Conservation (phyloP, 2,113 vertebrate genomes). For the Sceloporus undulatus region DNA sequence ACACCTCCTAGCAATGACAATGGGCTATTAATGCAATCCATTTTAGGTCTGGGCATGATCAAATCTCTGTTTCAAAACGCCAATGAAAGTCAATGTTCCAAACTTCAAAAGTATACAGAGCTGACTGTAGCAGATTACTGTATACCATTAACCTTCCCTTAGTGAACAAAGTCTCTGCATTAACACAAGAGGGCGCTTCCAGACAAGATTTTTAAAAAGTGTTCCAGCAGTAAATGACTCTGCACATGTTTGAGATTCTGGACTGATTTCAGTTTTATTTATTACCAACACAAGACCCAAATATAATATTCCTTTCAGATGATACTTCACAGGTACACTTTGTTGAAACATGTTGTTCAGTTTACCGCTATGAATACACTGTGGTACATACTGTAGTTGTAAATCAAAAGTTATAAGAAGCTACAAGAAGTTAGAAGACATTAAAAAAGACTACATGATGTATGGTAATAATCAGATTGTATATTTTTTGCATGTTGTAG, state of each 20-base stretch:
- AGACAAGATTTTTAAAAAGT: neutral
- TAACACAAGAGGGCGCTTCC: slow-evolving; percentile 57
- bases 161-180: neutral
- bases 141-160: neutral
- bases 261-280: neutral
- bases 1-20: neutral
- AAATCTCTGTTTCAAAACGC: neutral
- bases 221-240: neutral
- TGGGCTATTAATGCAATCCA: neutral
- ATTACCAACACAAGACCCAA: neutral
- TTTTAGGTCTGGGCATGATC: neutral
- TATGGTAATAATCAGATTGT: no score
- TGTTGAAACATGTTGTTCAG: no score
- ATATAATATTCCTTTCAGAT: neutral
- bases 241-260: neutral
- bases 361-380: no score
- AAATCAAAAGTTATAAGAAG: no score
- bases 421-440: no score
- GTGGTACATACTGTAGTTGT: no score
- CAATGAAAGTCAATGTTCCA: neutral
- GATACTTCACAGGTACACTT: no score
- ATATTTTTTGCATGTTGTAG: no score
- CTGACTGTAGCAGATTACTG: neutral
- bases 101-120: neutral
- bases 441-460: neutral